These are phyloP conservation scores for Oreochromis aureus DNA, from an alignment of 2,113 vertebrate genomes.

Conservation along the genomic window DNA sequence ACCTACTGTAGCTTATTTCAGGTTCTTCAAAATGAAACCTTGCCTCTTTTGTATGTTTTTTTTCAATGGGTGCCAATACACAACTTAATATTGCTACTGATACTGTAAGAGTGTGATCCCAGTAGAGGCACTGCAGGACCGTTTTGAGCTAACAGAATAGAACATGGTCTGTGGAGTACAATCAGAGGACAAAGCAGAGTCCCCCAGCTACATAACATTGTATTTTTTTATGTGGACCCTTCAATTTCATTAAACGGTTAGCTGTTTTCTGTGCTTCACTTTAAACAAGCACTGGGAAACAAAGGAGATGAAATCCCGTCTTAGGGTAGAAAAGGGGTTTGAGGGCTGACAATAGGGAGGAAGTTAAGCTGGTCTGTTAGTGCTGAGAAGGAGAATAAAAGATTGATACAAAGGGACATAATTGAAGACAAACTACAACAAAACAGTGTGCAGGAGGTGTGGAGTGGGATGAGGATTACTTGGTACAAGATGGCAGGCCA, in stretches of 20 bases:
- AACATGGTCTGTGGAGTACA: not conserved
- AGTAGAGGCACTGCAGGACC: not conserved
- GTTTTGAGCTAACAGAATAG: slow-evolving; percentile 15
- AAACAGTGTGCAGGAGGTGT: slow-evolving; percentile 45
- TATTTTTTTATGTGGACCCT: not conserved
- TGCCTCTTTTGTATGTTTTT: not conserved
- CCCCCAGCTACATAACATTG: not conserved
- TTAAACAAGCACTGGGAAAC: slow-evolving; percentile 11
- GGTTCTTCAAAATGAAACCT: not conserved
- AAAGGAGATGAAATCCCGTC: slow-evolving; percentile 27
- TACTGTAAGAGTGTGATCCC: not conserved
- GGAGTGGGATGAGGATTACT: slow-evolving; percentile 52
- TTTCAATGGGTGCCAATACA: not conserved
- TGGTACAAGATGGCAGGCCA: not conserved
- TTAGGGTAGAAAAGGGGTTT: not conserved
- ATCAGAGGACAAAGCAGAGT: not conserved
- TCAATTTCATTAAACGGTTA: not conserved
- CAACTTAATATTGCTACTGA: not conserved
- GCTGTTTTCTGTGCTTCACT: not conserved
- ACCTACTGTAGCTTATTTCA: not conserved
- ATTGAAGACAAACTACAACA: slow-evolving; percentile 37
- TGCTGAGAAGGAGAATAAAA: slow-evolving; percentile 26
- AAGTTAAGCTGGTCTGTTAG: not conserved
- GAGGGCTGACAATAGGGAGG: not conserved
- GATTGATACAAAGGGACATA: slow-evolving; percentile 8